Conservation (phyloP, 2,113 vertebrate species). For the Theropithecus gelada region DNA sequence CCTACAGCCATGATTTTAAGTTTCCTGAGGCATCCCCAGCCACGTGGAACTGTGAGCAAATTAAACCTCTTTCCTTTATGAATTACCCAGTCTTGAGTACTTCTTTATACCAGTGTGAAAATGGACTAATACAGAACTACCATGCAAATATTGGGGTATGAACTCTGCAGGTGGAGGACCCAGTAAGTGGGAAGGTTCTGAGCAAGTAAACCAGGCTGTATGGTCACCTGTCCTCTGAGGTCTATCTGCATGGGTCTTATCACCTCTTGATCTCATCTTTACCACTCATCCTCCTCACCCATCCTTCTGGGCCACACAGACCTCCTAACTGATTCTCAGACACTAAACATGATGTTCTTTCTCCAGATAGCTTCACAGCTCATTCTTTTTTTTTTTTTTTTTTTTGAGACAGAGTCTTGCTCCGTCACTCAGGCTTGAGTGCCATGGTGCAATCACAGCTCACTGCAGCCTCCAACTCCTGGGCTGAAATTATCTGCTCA, state of each 20-base stretch:
- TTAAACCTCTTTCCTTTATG: too few relatives aligned
- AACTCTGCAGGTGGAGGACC: not conserved
- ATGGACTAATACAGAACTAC: not conserved
- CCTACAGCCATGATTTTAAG: too few relatives aligned
- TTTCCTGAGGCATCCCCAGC: too few relatives aligned
- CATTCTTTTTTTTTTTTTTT: not conserved
- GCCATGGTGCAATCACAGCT: too few relatives aligned
- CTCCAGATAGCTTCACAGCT: not conserved
- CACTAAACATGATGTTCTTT: not conserved
- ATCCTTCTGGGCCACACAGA: not conserved
- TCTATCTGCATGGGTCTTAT: not conserved
- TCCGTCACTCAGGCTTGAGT: too few relatives aligned
- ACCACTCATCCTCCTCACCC: not conserved
- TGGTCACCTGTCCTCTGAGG: not conserved
- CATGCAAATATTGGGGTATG: not conserved
- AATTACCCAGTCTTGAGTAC: too few relatives aligned
- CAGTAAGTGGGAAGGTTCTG: not conserved
- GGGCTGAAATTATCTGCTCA: too few relatives aligned
- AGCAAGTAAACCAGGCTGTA: too few relatives aligned
- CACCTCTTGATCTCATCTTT: not conserved
- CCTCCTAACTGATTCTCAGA: not conserved
- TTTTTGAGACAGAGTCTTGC: too few relatives aligned
- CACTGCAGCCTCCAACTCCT: too few relatives aligned
- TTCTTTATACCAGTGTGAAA: too few relatives aligned
- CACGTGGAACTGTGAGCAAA: too few relatives aligned